A percentile compares a stretch with the other conserved stretches of the same genome.
These are phyloP conservation scores for Anolis apletophallus DNA, from an alignment of 2,797 vertebrate species.

Conservation along the genomic window DNA sequence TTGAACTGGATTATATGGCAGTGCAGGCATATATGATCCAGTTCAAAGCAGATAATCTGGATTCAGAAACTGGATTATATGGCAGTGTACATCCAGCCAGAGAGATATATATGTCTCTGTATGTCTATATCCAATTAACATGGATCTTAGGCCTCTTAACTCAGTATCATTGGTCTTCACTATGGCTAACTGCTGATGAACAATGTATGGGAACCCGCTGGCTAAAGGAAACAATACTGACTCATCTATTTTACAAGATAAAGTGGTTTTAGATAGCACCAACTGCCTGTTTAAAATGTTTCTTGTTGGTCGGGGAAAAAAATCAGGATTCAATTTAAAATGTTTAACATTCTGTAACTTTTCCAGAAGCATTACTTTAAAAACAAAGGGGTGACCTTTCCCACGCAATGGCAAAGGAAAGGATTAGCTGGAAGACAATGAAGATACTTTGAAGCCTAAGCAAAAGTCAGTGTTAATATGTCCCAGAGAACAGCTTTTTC, in stretches of 20 bases:
- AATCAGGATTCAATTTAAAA: neutral
- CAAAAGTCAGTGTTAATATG: neutral
- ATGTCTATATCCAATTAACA: neutral
- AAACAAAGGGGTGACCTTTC: conserved; percentile 25
- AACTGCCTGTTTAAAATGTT: neutral
- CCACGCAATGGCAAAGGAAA: conserved; percentile 3
- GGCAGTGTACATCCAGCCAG: too few relatives aligned
- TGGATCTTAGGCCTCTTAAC: neutral
- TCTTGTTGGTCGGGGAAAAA: neutral
- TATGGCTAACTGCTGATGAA: neutral
- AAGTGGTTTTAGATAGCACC: neutral
- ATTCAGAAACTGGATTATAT: too few relatives aligned
- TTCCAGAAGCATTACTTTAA: neutral
- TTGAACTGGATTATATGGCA: too few relatives aligned
- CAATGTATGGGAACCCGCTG: neutral
- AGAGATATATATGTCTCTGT: neutral
- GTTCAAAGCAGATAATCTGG: too few relatives aligned
- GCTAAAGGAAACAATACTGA: neutral
- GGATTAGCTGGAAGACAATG: conserved; percentile 4
- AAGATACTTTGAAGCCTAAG: conserved; percentile 8
- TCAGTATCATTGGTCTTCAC: neutral
- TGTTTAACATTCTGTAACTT: conserved; percentile 8
- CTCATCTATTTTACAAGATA: conserved; percentile 6
- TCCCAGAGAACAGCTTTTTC: neutral
- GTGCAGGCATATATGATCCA: too few relatives aligned